These are phyloP conservation scores for Galemys pyrenaicus DNA, from an alignment of 2,113 vertebrate species.

Conservation along the genomic window DNA sequence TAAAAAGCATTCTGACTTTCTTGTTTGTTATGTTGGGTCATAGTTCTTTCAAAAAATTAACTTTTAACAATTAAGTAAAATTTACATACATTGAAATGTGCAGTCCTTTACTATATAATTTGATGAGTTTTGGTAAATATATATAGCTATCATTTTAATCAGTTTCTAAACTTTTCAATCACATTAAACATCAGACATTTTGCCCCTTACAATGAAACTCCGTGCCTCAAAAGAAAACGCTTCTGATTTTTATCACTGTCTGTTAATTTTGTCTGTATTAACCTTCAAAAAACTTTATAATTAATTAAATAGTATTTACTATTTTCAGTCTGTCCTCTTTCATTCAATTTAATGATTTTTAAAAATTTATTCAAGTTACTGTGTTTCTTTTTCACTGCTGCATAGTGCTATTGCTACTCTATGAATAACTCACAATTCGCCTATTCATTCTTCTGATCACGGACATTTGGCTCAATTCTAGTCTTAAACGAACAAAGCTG, in stretches of 20 bases:
- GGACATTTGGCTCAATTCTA: background rate
- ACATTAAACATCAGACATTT: background rate
- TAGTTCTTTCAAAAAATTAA: background rate
- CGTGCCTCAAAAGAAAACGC: background rate
- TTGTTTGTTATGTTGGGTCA: background rate
- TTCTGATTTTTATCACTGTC: background rate
- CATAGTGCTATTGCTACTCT: background rate
- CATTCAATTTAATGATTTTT: background rate
- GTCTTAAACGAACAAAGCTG: background rate
- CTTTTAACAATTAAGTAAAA: background rate
- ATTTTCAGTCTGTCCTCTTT: background rate
- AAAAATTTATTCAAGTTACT: background rate
- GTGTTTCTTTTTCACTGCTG: background rate
- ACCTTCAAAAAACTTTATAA: background rate
- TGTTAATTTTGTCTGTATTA: constrained; percentile 2
- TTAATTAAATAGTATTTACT: background rate
- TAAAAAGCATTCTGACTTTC: background rate
- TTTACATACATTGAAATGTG: background rate
- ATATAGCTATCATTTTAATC: background rate
- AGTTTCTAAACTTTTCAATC: background rate
- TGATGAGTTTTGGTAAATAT: background rate
- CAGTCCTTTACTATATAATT: background rate
- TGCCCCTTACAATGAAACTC: background rate
- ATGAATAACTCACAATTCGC: background rate
- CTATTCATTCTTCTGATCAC: background rate